A percentile compares a stretch with the other conserved stretches of the same genome.
Conservation (phyloP, 2,797 vertebrate genomes). For the Cossypha polioptera region DNA sequence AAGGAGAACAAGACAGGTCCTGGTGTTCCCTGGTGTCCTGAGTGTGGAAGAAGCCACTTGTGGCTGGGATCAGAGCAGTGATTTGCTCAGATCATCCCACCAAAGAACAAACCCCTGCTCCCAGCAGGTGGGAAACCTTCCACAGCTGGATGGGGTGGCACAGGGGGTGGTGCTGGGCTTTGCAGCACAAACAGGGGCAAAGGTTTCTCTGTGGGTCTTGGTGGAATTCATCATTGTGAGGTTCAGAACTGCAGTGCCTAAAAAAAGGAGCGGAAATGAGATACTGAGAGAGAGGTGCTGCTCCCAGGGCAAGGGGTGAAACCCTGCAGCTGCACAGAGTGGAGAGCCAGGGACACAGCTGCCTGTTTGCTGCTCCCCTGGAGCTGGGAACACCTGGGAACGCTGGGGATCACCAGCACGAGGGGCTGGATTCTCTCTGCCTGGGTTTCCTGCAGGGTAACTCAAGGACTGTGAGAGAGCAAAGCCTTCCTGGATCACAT, state of each 20-base stretch:
- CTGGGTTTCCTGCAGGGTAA: background rate
- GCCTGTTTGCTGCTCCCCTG: background rate
- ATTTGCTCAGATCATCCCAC: background rate
- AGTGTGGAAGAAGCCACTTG: accelerated
- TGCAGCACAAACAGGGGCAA: background rate
- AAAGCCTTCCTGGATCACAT: background rate
- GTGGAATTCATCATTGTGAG: accelerated
- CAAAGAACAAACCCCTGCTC: background rate
- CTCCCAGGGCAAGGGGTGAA: background rate
- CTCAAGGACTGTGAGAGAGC: background rate
- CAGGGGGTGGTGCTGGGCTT: background rate
- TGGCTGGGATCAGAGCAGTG: background rate
- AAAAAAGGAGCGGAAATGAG: background rate
- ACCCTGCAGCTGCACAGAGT: background rate
- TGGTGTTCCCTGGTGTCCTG: background rate
- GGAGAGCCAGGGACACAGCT: too few species aligned
- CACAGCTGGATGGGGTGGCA: accelerated
- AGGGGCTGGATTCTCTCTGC: background rate
- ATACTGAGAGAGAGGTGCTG: accelerated
- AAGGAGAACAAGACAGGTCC: background rate
- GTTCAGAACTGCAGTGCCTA: background rate
- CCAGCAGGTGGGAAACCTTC: background rate
- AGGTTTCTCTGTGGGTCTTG: background rate
- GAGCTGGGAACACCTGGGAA: background rate
- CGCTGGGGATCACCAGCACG: background rate